A percentile compares a stretch with the other conserved stretches of the same genome.
phyloP scores from a whole-genome alignment of 2,113 vertebrate species.

The Ammodytes dubius region DNA sequence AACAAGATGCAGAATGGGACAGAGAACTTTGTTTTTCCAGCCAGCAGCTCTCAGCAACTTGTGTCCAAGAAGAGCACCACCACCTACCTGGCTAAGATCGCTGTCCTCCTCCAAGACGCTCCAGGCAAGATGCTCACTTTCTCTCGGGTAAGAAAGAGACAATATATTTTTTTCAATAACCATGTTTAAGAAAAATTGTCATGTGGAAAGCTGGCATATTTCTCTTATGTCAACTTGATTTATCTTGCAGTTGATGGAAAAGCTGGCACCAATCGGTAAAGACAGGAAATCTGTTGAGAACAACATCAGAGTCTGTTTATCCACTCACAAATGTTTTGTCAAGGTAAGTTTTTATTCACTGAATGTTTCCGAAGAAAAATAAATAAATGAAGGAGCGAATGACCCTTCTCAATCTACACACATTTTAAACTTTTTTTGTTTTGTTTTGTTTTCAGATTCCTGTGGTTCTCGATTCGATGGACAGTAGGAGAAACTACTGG shows the following conservation, averaged over 20 bases:
- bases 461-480: constrained; percentile 45
- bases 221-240: neutral
- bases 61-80: constrained; percentile 78
- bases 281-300: constrained; percentile 70
- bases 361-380: too few species aligned
- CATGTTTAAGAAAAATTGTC: neutral
- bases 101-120: constrained; percentile 84
- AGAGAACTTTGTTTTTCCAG: neutral
- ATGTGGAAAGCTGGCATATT: neutral
- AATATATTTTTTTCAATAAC: neutral
- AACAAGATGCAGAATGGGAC: constrained; percentile 37
- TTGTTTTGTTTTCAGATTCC: constrained; percentile 66
- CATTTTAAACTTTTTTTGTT: neutral
- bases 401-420: too few species aligned
- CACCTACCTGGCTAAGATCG: constrained; percentile 89
- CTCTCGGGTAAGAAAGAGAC: constrained; percentile 79
- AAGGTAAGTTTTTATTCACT: constrained; percentile 64
- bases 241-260: constrained; percentile 76
- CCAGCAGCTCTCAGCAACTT: too few species aligned
- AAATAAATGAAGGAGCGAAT: too few species aligned
- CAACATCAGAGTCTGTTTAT: constrained; percentile 79
- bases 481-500: constrained; percentile 80
- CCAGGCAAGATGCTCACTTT: constrained; percentile 87
- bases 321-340: constrained; percentile 76
- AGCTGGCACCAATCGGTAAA: constrained; percentile 50